These are phyloP conservation scores for Sminthurinus aureus DNA, from an alignment of 2,888 invertebrate species.

Conservation along the genomic window DNA sequence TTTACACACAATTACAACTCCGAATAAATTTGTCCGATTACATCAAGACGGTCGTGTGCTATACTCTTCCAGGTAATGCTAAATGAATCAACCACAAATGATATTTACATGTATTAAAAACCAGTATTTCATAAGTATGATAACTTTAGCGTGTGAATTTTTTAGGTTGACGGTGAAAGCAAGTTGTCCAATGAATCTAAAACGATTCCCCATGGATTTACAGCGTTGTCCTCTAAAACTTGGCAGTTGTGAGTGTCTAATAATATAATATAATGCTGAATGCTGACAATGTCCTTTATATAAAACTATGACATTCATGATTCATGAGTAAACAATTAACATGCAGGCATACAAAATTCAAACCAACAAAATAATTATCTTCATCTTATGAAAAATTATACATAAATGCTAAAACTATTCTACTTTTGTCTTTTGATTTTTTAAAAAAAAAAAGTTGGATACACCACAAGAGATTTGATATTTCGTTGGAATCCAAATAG, in stretches of 20 bases:
- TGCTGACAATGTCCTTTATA: too few relatives aligned
- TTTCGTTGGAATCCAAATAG: slow-evolving; percentile 77
- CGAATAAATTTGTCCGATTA: slow-evolving; percentile 83
- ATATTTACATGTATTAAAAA: too few relatives aligned
- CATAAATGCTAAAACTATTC: too few relatives aligned
- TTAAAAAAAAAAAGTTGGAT: slow-evolving; percentile 69
- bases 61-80: slow-evolving; percentile 74
- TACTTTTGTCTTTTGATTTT: neutral
- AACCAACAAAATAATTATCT: too few relatives aligned
- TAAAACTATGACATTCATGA: too few relatives aligned
- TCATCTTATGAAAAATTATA: too few relatives aligned
- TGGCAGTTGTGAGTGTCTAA: slow-evolving; percentile 75
- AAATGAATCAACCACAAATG: neutral
- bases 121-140: neutral
- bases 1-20: slow-evolving; percentile 82
- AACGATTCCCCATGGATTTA: slow-evolving; percentile 86
- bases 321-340: too few relatives aligned
- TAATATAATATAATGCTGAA: neutral
- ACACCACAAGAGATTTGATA: slow-evolving; percentile 75
- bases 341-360: too few relatives aligned
- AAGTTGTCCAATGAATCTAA: slow-evolving; percentile 83
- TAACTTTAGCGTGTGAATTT: too few relatives aligned
- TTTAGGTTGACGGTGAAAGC: slow-evolving; percentile 76
- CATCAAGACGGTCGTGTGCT: slow-evolving; percentile 77
- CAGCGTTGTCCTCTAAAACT: slow-evolving; percentile 81